These are phyloP conservation scores for Nasonovia ribisnigri DNA, from an alignment of 2,888 invertebrate species.

Conservation along the genomic window DNA sequence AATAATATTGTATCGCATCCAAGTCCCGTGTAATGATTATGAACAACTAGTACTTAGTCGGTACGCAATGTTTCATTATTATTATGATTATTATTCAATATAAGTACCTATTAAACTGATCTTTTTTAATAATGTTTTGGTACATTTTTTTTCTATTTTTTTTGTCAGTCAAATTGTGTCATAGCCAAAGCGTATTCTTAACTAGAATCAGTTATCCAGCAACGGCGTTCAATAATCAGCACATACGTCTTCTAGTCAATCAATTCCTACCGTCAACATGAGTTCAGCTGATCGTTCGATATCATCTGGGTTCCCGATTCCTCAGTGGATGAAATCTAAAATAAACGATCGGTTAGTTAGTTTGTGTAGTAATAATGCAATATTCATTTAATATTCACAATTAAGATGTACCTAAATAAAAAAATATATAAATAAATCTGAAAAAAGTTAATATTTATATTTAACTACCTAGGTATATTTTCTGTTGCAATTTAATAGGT, in stretches of 20 bases:
- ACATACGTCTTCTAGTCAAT: constrained; percentile 56
- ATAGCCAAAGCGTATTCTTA: constrained; percentile 62
- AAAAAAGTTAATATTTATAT: background rate
- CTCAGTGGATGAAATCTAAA: constrained; percentile 82
- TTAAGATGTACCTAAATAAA: background rate
- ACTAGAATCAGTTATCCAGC: constrained; percentile 17
- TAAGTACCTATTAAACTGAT: background rate
- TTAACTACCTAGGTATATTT: background rate
- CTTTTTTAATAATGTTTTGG: background rate
- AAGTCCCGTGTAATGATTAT: constrained; percentile 1
- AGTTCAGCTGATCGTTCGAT: constrained; percentile 66
- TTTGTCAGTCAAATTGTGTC: constrained; percentile 41
- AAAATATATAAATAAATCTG: background rate
- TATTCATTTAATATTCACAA: background rate
- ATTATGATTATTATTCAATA: background rate
- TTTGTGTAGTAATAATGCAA: background rate
- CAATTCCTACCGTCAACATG: constrained; percentile 59
- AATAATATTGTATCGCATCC: constrained; percentile 35
- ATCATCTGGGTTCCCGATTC: constrained; percentile 75
- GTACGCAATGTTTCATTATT: background rate
- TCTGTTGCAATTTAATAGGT: no score
- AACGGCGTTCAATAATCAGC: background rate
- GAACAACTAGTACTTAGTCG: background rate
- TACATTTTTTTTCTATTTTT: background rate
- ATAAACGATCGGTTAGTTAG: constrained; percentile 74